Base-by-base conservation (phyloP, 1,140 invertebrate species). In the Samia ricini region DNA sequence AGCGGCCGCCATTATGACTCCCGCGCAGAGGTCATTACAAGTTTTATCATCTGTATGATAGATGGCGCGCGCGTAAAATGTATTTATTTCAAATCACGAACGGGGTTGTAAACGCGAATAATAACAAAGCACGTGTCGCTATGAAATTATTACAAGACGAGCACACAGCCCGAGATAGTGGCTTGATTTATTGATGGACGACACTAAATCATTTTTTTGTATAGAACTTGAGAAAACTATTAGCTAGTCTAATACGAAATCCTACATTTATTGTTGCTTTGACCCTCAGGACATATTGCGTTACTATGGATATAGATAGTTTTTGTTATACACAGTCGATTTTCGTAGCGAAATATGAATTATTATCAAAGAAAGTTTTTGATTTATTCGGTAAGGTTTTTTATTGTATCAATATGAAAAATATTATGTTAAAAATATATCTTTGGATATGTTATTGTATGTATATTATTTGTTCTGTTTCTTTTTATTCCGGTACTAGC, bases 151-250 rank as follows among this genome's bases (percentile, higher is more conserved):
- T 79, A 79, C 78, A 72, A 71, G 74, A 74, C 65, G 68, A 77
- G n/a, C n/a, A n/a, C 75, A 65, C 66, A 66, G 64, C 59, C 56
- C 63, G 78, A 75, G 72, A 85, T 80, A 79, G 72, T 71, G 73
- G 55, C 72, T 69, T 87, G 87, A 89, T 88, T 88, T 89, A 89
- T 77, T 79, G 77, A 85, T 85, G 77, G 80, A 87, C 69, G 71
- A 71, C 70, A 80, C 76, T 88, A 85, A 88, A 88, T 89, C 86
- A 86, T 82, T 69, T 23, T n/a, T 88, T 77, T 87, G 73, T 87
- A 84, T 81, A 71, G 76, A 81, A 84, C 67, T 81, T 77, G 77
- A 84, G 81, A 85, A 83, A 89, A 89, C 83, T 88, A 89, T 89
- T 89, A 85, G 80, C 79, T 87, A 18, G 49, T 50, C 20, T 84